Conservation (phyloP, 2,797 vertebrate species). For the Megalops cyprinoides region DNA sequence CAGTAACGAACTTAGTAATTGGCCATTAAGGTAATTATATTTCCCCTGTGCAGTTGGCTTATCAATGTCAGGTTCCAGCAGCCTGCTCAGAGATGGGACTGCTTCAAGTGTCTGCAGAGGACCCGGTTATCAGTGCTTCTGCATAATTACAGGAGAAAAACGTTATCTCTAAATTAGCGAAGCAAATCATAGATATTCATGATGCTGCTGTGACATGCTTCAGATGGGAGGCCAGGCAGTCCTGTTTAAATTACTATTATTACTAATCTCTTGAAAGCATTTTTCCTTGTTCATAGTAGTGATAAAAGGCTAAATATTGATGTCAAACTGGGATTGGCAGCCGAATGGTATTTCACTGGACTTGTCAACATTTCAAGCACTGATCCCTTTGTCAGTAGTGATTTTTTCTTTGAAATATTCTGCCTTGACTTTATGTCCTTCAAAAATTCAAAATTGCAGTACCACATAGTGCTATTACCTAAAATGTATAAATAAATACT, state of each 20-base stretch:
- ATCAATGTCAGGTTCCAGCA: slow-evolving; percentile 39
- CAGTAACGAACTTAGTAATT: slow-evolving; percentile 40
- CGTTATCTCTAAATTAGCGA: not conserved
- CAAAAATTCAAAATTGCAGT: no score
- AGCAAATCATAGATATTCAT: not conserved
- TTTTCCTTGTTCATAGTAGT: not conserved
- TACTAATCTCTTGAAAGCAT: not conserved
- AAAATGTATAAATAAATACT: no score
- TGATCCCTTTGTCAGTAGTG: no score
- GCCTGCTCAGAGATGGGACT: slow-evolving; percentile 8
- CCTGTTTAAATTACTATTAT: not conserved
- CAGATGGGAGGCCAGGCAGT: not conserved
- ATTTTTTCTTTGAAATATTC: no score
- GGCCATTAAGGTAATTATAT: slow-evolving; percentile 44
- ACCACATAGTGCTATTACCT: no score
- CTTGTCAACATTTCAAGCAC: no score
- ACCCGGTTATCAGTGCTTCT: slow-evolving; percentile 26
- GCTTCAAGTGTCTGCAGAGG: slow-evolving; percentile 19
- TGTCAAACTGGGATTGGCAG: no score
- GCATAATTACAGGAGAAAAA: slow-evolving; percentile 7
- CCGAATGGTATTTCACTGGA: no score
- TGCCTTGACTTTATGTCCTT: no score
- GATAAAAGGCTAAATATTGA: not conserved
- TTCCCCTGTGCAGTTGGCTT: slow-evolving; percentile 34
- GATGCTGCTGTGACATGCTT: not conserved